phyloP scores from a whole-genome alignment of 2,797 vertebrate genomes.

The Tokudaia muenninki region DNA sequence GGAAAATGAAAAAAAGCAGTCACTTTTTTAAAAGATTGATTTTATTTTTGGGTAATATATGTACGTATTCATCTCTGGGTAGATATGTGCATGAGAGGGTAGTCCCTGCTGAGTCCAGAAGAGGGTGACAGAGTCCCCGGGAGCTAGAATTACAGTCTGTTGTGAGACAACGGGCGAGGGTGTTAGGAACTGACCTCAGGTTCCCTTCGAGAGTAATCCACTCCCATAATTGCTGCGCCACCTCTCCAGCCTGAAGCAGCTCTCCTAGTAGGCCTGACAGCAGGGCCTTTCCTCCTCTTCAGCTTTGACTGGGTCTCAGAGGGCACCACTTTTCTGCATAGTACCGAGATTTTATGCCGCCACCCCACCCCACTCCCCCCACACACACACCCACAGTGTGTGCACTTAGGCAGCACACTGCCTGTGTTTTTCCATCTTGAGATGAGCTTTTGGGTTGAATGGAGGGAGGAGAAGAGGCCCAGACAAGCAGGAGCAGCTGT shows the following conservation, averaged over 20 bases:
- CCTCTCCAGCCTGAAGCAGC: neutral
- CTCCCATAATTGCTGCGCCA: neutral
- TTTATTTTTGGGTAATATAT: neutral
- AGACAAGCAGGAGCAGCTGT: neutral
- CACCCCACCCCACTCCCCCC: too few species aligned
- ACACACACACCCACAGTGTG: neutral
- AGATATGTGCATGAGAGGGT: neutral
- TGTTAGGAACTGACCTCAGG: neutral
- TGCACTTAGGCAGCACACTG: neutral
- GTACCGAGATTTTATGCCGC: neutral
- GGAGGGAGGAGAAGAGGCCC: neutral
- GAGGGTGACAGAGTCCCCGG: neutral
- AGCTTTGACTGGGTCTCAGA: neutral
- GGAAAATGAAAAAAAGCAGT: neutral
- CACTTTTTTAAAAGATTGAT: neutral
- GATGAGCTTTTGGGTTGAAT: neutral
- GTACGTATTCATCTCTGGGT: neutral
- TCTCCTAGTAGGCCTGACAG: neutral
- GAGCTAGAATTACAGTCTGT: neutral
- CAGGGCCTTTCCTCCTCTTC: neutral
- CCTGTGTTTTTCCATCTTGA: neutral
- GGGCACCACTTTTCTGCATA: neutral
- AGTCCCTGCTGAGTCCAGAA: neutral
- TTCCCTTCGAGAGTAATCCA: neutral
- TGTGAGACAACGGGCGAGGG: neutral